Evolutionary conservation across 2,113 vertebrate species (phyloP), one percentile per base, ranked within the genome.

Genomic region (Charadrius vociferus): DNA sequence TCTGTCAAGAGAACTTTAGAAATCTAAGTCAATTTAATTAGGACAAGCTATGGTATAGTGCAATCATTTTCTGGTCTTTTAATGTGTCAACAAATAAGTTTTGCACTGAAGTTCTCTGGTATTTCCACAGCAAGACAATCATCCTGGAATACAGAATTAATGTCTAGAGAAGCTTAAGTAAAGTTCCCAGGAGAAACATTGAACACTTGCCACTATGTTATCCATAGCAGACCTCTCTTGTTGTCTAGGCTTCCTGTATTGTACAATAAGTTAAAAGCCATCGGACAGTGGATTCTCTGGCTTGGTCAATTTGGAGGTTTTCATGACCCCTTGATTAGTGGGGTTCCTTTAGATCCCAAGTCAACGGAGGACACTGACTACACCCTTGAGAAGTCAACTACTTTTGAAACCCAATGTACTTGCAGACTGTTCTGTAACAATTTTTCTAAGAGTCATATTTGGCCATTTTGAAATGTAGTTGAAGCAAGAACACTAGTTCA

Each of bases 11-110:
- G 49, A 90, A 93, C 9, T 83, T 80, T 45, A 95, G 88, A 90
- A 81, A 59, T 71, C 8, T 14, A 23, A 86, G 26, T 74, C 55
- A 85, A 58, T 94, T 95, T 97, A 97, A 92, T 96, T 86, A 81
- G 68, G 36, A 55, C 50, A n/a, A 95, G 68, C 53, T 90, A 52
- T 45, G 13, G 45, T 32, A 66, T 1, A 15, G 34, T 74, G 66
- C 43, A 86, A 68, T 71, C 83, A 43, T 67, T 90, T 77, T 78
- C 21, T 88, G 41, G 10, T 79, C 24, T 95, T 94, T 66, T 50
- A 87, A 14, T 55, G 37, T 67, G 55, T 90, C 75, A 81, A 67
- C 53, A 88, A 37, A 50, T 36, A 90, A 74, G 50, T 77, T 94
- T 95, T 93, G 11, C 53, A 32, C 10, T 77, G 45, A 77, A 77